Conservation (phyloP, 2,113 vertebrate species). For the Barbus barbus region DNA sequence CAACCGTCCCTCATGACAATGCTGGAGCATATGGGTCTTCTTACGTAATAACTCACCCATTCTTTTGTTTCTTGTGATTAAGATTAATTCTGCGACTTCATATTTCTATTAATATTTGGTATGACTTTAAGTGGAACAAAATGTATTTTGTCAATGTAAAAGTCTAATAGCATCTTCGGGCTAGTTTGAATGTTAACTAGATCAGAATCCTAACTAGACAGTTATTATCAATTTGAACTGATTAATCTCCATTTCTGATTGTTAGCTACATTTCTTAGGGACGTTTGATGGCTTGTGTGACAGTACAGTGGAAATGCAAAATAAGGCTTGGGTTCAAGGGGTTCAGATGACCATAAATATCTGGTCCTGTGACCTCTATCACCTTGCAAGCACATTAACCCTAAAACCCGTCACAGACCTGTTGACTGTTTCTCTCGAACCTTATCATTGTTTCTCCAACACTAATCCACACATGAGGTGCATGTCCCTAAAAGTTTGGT, state of each 20-base stretch:
- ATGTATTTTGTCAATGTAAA: background rate
- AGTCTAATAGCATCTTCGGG: background rate
- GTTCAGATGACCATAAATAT: conserved; percentile 68
- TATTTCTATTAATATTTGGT: background rate
- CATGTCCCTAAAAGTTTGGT: background rate
- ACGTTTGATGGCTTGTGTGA: conserved; percentile 66
- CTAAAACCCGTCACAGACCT: conserved; percentile 3
- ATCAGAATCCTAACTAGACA: background rate
- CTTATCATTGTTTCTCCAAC: background rate
- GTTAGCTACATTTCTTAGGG: conserved; percentile 71
- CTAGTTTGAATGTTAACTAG: background rate
- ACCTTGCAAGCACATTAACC: background rate
- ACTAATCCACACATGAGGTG: background rate
- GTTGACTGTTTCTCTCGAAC: background rate
- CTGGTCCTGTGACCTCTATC: conserved; percentile 68
- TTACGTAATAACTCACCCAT: background rate
- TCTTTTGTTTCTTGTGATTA: background rate
- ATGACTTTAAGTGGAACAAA: background rate
- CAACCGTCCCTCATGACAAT: background rate
- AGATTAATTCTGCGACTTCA: background rate
- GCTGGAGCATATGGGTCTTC: conserved; percentile 6
- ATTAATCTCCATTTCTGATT: background rate
- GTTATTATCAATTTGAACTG: background rate
- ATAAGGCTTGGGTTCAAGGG: conserved; percentile 52
- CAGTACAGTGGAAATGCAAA: background rate